Percentiles rank a stretch among this genome's conserved stretches.
phyloP scores from a whole-genome alignment of 23 tunicate species.

The Trididemnum clinides region DNA sequence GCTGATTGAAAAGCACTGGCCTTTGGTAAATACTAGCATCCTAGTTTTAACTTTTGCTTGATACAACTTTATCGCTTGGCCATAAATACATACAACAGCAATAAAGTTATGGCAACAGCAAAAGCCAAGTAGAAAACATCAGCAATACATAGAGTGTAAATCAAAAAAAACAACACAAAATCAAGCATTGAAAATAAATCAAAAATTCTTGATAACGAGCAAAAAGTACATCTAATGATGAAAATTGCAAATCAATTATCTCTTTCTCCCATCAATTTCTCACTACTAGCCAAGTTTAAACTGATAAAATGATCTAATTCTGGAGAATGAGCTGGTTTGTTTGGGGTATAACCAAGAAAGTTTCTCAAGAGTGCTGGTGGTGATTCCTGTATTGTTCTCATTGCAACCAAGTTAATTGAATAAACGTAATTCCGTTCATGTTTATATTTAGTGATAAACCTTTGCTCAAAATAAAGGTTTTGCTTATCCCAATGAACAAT shows the following conservation, averaged over 20 bases:
- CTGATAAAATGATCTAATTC: slow-evolving; percentile 55
- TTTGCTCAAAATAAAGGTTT: slow-evolving; percentile 54
- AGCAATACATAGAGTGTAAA: too few relatives aligned
- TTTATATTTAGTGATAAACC: slow-evolving; percentile 12
- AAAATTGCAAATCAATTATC: too few relatives aligned
- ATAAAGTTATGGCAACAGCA: too few relatives aligned
- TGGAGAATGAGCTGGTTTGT: not conserved
- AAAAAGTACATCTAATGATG: not conserved
- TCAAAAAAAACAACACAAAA: not conserved
- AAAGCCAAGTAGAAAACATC: too few relatives aligned
- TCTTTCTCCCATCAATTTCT: too few relatives aligned
- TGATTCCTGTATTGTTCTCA: not conserved
- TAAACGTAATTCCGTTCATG: slow-evolving; percentile 49
- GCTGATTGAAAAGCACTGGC: too few relatives aligned
- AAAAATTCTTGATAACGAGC: not conserved
- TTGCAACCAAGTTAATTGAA: slow-evolving; percentile 4
- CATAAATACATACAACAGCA: too few relatives aligned
- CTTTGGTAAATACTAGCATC: too few relatives aligned
- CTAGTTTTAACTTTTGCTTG: too few relatives aligned
- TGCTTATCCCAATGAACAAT: slow-evolving; percentile 67
- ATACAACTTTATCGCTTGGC: too few relatives aligned
- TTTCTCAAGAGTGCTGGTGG: not conserved
- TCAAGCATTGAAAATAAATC: not conserved
- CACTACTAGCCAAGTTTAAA: slow-evolving; percentile 22
- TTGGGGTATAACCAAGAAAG: slow-evolving; percentile 11